Evolutionary conservation across 2,797 vertebrate species (phyloP), one percentile per base, ranked within the genome.

Genomic region (Lepidocolaptes lacrymiger): DNA sequence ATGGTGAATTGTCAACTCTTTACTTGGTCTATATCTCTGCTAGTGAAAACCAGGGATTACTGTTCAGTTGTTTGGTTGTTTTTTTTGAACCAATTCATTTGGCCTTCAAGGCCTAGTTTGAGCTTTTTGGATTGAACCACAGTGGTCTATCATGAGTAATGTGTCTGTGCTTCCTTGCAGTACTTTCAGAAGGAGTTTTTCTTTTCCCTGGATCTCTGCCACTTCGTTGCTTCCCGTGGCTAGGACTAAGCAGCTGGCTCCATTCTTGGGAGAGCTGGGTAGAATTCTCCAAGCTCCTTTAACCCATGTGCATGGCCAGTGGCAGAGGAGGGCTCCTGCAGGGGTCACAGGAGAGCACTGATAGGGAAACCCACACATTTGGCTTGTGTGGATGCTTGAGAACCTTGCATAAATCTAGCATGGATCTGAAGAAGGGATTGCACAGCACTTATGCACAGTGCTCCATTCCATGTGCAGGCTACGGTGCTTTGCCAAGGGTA

Each of bases 1-100:
- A 87, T 82, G 58, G 46, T 85, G 89, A 43, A 59, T 90, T 94
- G 91, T 88, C 87, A 95, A 51, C 43, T 85, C 87, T 73, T 77
- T 85, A 51, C 71, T 62, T 5, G 7, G 72, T 78, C 51, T 30
- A 5, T 84, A 86, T 86, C 81, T 96, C 46, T 94, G 73, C 46
- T 73, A 23, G 67, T 63, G 58, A 90, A 78, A 89, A 75, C 46
- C 22, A n/a, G 48, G 39, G 56, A 71, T 91, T 92, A 52, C 43
- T 68, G 36, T 20, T 81, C 2, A 2, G 41, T 56, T 82, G 26
- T 3, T 89, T 48, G 18, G 2, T 84, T 92, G 44, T 14, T 12
- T 49, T 83, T 79, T 90, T 66, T 68, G 51, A 61, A 72, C 61
- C 27, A 44, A 37, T 49, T 88, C 43, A 39, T 52, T 91, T 72